phyloP scores from a whole-genome alignment of 35 echinoderm and acorn worm species.

The Ophiothrix spiculata region DNA sequence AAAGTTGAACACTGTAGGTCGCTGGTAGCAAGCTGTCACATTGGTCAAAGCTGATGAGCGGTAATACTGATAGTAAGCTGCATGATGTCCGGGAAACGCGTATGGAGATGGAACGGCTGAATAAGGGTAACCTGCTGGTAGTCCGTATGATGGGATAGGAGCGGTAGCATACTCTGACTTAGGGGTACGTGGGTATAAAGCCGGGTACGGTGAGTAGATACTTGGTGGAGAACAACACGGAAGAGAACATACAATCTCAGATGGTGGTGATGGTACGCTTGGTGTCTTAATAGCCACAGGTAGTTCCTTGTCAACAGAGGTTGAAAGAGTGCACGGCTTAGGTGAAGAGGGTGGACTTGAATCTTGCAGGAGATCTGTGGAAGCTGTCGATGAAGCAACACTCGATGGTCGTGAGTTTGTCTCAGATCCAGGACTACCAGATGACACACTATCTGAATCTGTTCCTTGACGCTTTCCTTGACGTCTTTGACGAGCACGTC shows the following conservation, averaged over 20 bases:
- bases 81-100: background rate
- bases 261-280: background rate
- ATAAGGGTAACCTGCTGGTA: background rate
- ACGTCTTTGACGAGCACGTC: slow-evolving; percentile 62
- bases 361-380: no score
- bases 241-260: background rate
- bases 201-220: background rate
- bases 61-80: background rate
- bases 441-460: background rate
- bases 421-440: background rate
- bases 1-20: background rate
- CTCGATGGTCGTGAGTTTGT: background rate
- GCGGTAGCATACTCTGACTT: background rate
- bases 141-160: background rate
- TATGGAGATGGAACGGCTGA: background rate
- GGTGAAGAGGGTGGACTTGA: background rate
- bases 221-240: background rate
- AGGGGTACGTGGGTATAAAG: background rate
- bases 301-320: background rate
- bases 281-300: background rate
- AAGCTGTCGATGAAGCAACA: background rate
- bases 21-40: background rate
- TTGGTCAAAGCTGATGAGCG: background rate
- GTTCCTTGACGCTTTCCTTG: slow-evolving; percentile 27
- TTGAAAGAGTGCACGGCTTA: background rate